These are phyloP conservation scores for Zoanthus solanderi DNA, from an alignment of 92 coral and sea anemone species.

Conservation along the genomic window DNA sequence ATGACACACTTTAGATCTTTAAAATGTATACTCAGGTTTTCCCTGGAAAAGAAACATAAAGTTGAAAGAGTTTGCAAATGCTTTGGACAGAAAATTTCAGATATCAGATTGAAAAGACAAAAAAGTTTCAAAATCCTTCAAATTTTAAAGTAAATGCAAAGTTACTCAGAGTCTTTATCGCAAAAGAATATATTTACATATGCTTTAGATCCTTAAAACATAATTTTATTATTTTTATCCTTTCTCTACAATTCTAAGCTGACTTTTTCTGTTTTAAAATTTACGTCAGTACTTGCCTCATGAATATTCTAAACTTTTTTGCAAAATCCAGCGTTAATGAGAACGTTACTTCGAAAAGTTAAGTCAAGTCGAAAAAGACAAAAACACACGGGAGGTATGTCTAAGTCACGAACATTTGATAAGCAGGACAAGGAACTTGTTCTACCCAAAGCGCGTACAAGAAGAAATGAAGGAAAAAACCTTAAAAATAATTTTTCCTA, in stretches of 20 bases:
- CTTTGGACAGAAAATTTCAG: no score
- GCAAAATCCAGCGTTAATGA: conserved; percentile 79
- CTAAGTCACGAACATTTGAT: conserved; percentile 11
- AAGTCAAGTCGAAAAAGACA: not conserved
- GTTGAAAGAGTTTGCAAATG: no score
- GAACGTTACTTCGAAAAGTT: not conserved
- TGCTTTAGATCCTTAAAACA: conserved; percentile 7
- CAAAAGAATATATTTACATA: conserved; percentile 44
- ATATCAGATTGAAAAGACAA: no score
- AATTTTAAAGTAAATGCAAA: not conserved
- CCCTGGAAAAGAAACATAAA: no score
- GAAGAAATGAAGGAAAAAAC: not conserved
- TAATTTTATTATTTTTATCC: not conserved
- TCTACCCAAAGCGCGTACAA: not conserved
- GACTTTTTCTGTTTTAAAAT: not conserved
- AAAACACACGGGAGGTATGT: conserved; percentile 12
- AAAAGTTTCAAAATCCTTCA: not conserved
- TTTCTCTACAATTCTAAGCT: not conserved
- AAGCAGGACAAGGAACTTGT: not conserved
- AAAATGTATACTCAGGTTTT: no score
- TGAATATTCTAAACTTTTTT: conserved; percentile 81
- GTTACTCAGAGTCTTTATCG: not conserved
- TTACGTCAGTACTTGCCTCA: conserved; percentile 50
- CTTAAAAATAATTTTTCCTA: conserved; percentile 1
- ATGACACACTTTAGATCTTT: not conserved